These are phyloP conservation scores for Chymomyza fuscimana DNA, from an alignment of 2,888 invertebrate genomes.

Conservation along the genomic window DNA sequence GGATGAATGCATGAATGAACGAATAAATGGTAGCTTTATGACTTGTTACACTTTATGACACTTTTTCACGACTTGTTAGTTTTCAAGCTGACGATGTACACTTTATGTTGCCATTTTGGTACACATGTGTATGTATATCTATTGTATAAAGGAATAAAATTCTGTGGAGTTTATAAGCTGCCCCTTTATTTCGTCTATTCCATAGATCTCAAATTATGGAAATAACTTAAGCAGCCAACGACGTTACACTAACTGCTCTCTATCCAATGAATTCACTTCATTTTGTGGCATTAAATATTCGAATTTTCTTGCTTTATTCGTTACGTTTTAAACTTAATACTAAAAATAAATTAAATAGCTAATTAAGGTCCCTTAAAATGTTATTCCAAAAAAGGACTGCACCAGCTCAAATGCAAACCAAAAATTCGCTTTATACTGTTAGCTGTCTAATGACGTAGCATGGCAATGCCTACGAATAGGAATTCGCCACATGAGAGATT, in stretches of 20 bases:
- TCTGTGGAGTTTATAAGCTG: no score
- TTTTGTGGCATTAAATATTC: not conserved
- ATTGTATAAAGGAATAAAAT: no score
- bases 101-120: no score
- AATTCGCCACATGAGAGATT: constrained; percentile 37
- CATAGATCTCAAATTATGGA: no score
- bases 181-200: no score
- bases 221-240: no score
- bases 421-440: not conserved
- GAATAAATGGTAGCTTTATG: no score
- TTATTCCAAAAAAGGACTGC: not conserved
- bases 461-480: constrained; percentile 9
- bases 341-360: not conserved
- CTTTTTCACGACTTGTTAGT: no score
- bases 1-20: no score
- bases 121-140: no score
- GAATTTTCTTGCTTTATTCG: not conserved
- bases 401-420: not conserved
- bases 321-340: not conserved
- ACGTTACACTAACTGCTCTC: not conserved
- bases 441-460: not conserved
- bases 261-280: not conserved
- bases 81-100: no score
- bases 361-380: not conserved
- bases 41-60: no score